These are phyloP conservation scores for Botia kubotai DNA, from an alignment of 2,797 vertebrate genomes.

Conservation along the genomic window DNA sequence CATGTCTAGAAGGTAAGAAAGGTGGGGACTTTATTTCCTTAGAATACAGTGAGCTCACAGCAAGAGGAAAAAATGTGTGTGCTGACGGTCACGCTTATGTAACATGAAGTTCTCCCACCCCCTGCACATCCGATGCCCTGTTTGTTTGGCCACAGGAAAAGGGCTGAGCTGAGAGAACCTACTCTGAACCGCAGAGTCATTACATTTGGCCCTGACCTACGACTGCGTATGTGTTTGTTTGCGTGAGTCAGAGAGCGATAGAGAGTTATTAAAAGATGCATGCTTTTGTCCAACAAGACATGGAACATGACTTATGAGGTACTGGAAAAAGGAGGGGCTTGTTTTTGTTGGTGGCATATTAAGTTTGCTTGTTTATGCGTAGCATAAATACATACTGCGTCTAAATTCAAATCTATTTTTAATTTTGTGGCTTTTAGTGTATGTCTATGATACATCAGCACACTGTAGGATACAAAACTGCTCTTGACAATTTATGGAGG, in stretches of 20 bases:
- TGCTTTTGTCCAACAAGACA: constrained; percentile 44
- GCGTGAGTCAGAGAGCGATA: constrained; percentile 19
- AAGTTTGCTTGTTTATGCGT: not conserved
- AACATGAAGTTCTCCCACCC: constrained; percentile 58
- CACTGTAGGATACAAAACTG: too few relatives aligned
- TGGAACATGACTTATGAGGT: constrained; percentile 34
- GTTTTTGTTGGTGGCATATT: not conserved
- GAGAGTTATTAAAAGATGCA: constrained; percentile 45
- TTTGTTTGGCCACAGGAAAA: constrained; percentile 81
- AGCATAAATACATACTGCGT: constrained; percentile 1
- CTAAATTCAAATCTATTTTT: too few relatives aligned
- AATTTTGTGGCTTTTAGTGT: too few relatives aligned
- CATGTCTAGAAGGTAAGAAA: not conserved
- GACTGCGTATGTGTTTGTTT: constrained; percentile 38
- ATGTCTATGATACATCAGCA: too few relatives aligned
- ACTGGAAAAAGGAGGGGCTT: constrained; percentile 7
- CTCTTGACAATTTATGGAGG: too few relatives aligned
- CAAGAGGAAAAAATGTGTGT: constrained; percentile 1
- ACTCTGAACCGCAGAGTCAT: constrained; percentile 65
- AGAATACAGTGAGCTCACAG: not conserved
- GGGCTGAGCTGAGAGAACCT: constrained; percentile 75
- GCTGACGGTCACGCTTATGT: constrained; percentile 68
- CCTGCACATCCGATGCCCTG: constrained; percentile 65
- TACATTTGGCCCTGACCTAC: constrained; percentile 67
- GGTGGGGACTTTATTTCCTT: constrained; percentile 13